These are phyloP conservation scores for Orthosia gracilis DNA, from an alignment of 2,888 invertebrate species.

Conservation along the genomic window DNA sequence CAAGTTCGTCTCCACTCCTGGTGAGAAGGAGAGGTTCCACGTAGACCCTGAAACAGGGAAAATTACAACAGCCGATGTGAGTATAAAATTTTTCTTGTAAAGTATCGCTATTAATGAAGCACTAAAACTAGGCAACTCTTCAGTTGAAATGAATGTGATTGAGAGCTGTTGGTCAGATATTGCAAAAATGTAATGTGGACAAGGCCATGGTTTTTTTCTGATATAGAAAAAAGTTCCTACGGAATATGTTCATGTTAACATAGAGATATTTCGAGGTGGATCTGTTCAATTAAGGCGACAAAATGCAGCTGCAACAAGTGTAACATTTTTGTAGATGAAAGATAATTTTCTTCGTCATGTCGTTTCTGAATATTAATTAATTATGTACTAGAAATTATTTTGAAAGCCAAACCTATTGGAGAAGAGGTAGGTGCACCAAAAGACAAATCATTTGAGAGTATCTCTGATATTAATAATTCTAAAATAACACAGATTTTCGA, in stretches of 20 bases:
- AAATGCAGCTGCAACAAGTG: too few species aligned
- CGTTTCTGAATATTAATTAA: not conserved
- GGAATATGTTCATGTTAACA: not conserved
- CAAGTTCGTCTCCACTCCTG: constrained; percentile 94
- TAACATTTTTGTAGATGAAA: not conserved
- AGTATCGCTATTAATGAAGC: constrained; percentile 1
- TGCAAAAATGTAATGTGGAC: not conserved
- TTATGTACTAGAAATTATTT: constrained; percentile 2
- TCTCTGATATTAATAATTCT: constrained; percentile 33
- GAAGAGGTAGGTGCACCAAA: constrained; percentile 69
- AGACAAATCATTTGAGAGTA: not conserved
- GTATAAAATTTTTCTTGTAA: constrained; percentile 70
- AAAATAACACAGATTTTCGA: constrained; percentile 93
- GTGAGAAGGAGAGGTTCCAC: constrained; percentile 94
- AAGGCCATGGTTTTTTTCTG: too few species aligned
- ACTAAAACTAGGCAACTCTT: not conserved
- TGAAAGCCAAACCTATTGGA: constrained; percentile 60
- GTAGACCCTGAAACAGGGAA: constrained; percentile 95
- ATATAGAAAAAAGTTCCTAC: not conserved
- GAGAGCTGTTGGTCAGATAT: too few species aligned
- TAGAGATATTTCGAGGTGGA: not conserved
- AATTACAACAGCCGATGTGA: constrained; percentile 94
- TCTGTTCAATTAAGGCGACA: not conserved
- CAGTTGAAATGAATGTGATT: not conserved
- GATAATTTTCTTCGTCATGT: not conserved